phyloP scores from a whole-genome alignment of 2,113 vertebrate species.

The Aplodontia rufa region DNA sequence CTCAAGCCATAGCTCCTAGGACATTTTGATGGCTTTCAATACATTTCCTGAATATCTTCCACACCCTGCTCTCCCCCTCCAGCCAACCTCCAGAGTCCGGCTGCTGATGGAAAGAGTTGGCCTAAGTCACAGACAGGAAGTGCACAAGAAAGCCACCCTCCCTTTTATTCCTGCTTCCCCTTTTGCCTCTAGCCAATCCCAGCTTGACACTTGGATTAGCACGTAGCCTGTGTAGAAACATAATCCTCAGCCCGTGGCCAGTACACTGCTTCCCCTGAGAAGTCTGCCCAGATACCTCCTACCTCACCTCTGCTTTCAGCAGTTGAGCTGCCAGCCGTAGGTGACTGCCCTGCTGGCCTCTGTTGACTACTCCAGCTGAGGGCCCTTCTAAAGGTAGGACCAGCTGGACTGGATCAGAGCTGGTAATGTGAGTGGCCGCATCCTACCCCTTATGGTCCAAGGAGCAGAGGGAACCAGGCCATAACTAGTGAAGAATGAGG shows the following conservation, averaged over 20 bases:
- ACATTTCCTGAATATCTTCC: background rate
- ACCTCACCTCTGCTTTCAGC: background rate
- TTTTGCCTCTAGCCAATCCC: background rate
- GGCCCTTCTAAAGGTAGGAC: background rate
- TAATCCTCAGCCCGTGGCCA: background rate
- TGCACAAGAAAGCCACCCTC: fast-evolving
- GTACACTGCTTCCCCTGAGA: background rate
- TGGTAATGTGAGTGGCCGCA: background rate
- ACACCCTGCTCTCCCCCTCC: background rate
- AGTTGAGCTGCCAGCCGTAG: background rate
- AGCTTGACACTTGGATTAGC: background rate
- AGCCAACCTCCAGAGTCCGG: background rate
- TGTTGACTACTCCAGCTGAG: background rate
- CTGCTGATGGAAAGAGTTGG: background rate
- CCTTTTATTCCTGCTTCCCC: background rate
- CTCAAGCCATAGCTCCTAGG: background rate
- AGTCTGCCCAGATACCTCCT: background rate
- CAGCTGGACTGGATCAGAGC: background rate
- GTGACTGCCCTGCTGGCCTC: background rate
- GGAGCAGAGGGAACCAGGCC: background rate
- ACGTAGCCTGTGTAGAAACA: background rate
- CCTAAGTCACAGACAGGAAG: background rate
- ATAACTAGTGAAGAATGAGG: background rate
- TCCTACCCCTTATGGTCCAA: background rate
- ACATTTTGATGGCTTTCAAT: background rate